These are phyloP conservation scores for Clinocottus analis DNA, from an alignment of 2,113 vertebrate genomes.

Conservation along the genomic window DNA sequence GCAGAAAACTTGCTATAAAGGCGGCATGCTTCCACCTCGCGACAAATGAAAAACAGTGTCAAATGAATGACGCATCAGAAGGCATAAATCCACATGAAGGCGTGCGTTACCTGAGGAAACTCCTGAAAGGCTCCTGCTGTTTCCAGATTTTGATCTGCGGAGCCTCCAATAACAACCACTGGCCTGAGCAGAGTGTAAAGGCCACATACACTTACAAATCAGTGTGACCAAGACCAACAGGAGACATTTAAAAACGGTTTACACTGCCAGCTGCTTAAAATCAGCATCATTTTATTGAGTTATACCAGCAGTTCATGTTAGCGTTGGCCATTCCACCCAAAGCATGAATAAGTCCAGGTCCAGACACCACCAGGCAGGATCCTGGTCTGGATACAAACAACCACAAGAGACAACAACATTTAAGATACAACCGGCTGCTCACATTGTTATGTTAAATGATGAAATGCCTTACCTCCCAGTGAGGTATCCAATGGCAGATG, in stretches of 20 bases:
- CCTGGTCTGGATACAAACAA: conserved; percentile 85
- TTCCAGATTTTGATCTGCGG: conserved; percentile 93
- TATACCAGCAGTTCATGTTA: conserved; percentile 95
- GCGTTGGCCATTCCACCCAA: conserved; percentile 97
- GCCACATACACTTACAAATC: conserved; percentile 3
- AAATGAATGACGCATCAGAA: neutral
- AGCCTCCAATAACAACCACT: conserved; percentile 93
- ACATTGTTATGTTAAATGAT: neutral
- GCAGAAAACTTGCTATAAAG: conserved; percentile 94
- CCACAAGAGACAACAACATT: conserved; percentile 20
- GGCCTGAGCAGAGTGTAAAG: conserved; percentile 84
- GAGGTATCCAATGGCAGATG: conserved; percentile 93
- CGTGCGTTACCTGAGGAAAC: conserved; percentile 91
- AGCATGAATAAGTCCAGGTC: conserved; percentile 93
- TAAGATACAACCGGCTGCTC: conserved; percentile 16
- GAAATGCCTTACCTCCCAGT: conserved; percentile 87
- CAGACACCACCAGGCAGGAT: conserved; percentile 94
- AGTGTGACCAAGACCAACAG: neutral
- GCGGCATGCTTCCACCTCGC: conserved; percentile 94
- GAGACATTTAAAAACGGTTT: neutral
- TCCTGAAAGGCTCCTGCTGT: conserved; percentile 97
- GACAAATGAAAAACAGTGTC: neutral
- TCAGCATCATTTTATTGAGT: neutral
- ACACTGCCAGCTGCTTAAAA: neutral
- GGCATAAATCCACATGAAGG: neutral